phyloP scores from a whole-genome alignment of 2,797 vertebrate genomes.

The Chrysocyon brachyurus region DNA sequence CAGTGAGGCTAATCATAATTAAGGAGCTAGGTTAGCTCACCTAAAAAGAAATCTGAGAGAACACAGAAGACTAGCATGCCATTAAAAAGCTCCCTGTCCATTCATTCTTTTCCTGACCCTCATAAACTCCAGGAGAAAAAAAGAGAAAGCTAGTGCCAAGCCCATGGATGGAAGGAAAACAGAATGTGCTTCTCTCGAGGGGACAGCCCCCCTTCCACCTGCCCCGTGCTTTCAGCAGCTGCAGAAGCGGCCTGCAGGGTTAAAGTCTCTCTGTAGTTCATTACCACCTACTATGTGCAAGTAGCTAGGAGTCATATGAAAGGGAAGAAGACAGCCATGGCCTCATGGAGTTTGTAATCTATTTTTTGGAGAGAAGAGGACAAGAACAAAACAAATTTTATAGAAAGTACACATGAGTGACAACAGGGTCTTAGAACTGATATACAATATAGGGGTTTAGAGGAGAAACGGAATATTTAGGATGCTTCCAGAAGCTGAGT shows the following conservation, averaged over 20 bases:
- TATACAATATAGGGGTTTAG: accelerated
- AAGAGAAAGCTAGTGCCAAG: background rate
- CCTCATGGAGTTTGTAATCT: background rate
- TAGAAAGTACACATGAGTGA: background rate
- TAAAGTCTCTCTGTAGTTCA: background rate
- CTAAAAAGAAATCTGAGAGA: background rate
- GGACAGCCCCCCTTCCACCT: too few species aligned
- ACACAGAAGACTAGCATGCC: background rate
- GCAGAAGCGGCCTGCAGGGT: background rate
- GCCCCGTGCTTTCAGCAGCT: background rate
- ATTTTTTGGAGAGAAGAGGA: background rate
- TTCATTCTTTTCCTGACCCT: background rate
- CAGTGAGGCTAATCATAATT: background rate
- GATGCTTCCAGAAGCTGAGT: background rate
- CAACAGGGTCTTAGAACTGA: background rate
- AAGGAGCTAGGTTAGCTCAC: background rate
- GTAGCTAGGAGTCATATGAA: background rate
- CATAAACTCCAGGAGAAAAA: background rate
- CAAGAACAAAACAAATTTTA: background rate
- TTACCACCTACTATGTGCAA: background rate
- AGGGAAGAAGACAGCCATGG: background rate
- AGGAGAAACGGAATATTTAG: background rate
- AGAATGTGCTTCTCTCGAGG: background rate
- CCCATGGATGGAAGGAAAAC: background rate
- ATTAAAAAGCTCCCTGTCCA: background rate